phyloP scores from a whole-genome alignment of 2,797 vertebrate species.

The Pipistrellus nathusii region DNA sequence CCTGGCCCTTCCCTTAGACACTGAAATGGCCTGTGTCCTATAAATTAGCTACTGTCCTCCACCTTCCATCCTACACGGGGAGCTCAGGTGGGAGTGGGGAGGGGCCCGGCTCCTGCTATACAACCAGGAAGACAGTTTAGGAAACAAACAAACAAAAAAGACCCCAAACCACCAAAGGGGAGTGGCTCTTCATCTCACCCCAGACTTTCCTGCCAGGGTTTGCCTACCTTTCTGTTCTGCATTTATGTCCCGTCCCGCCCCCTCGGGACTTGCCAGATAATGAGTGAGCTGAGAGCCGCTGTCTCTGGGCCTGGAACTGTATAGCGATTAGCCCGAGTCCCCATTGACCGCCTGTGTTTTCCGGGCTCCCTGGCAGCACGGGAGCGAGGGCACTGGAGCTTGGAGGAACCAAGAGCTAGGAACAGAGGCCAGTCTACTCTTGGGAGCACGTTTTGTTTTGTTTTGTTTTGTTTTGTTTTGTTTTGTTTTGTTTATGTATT shows the following conservation, averaged over 20 bases:
- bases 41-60: not conserved
- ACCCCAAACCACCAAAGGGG: not conserved
- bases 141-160: not conserved
- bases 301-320: not conserved
- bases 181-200: not conserved
- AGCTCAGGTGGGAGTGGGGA: not conserved
- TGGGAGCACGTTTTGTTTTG: not conserved
- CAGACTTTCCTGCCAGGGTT: not conserved
- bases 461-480: too few species aligned
- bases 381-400: not conserved
- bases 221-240: not conserved
- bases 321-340: not conserved
- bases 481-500: too few species aligned
- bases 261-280: constrained; percentile 4
- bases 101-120: not conserved
- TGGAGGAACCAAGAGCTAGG: not conserved
- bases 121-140: not conserved
- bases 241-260: not conserved
- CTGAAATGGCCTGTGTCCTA: not conserved
- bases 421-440: not conserved
- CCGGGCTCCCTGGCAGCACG: not conserved
- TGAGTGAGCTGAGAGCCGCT: not conserved
- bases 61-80: not conserved
- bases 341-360: not conserved
- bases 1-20: not conserved